These are phyloP conservation scores for Abrostola triplasia DNA, from an alignment of 2,888 invertebrate genomes.

Conservation along the genomic window DNA sequence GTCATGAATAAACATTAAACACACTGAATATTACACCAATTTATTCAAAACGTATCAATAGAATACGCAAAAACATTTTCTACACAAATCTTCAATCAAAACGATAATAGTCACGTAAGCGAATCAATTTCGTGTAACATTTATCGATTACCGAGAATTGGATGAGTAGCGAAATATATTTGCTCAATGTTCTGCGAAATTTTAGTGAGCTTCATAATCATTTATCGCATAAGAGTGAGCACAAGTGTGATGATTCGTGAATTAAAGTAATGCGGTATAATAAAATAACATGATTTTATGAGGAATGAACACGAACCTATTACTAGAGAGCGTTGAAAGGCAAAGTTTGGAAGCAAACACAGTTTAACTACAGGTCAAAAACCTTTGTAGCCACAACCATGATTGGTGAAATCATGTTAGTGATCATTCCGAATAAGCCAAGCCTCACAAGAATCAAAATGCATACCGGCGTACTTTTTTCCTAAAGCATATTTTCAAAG, in stretches of 20 bases:
- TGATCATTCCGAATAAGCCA: too few relatives aligned
- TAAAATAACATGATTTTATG: too few relatives aligned
- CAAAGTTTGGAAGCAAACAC: too few relatives aligned
- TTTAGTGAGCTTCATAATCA: constrained; percentile 15
- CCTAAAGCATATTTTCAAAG: too few relatives aligned
- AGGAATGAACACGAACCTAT: too few relatives aligned
- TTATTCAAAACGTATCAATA: neutral
- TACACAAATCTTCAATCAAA: constrained; percentile 11
- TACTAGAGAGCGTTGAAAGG: too few relatives aligned
- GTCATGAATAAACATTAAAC: neutral
- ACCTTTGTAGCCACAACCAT: too few relatives aligned
- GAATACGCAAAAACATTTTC: neutral
- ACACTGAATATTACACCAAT: neutral
- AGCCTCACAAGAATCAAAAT: too few relatives aligned
- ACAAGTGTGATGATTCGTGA: constrained; percentile 4
- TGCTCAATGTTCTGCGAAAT: constrained; percentile 33
- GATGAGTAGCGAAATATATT: constrained; percentile 24
- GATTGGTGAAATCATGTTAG: too few relatives aligned
- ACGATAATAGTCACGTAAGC: constrained; percentile 34
- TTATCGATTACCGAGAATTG: constrained; percentile 31
- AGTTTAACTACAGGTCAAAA: too few relatives aligned
- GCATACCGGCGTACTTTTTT: too few relatives aligned
- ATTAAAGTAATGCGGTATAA: neutral
- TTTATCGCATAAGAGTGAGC: constrained; percentile 6
- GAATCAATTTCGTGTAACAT: constrained; percentile 22